Conservation (phyloP, 2,797 vertebrate species). For the Lepidocolaptes lacrymiger region DNA sequence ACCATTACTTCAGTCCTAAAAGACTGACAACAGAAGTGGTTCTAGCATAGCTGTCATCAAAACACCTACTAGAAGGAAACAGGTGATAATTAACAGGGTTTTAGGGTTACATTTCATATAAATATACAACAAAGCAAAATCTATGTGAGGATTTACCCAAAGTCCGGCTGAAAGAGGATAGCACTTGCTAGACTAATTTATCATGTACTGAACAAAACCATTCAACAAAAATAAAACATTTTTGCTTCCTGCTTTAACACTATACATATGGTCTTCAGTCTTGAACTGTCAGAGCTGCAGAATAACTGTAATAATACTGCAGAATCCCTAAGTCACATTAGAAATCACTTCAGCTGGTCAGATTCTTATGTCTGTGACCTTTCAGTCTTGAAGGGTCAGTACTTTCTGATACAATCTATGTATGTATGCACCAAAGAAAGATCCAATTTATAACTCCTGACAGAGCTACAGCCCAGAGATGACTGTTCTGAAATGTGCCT, state of each 20-base stretch:
- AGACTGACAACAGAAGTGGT: neutral
- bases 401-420: conserved; percentile 2
- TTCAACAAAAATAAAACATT: neutral
- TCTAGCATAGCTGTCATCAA: neutral
- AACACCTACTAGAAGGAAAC: neutral
- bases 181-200: neutral
- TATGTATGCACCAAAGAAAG: neutral
- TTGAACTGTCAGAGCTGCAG: neutral
- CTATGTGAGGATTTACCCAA: neutral
- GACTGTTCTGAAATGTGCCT: neutral
- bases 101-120: neutral
- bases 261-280: neutral
- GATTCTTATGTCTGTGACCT: neutral
- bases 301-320: neutral
- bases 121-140: neutral
- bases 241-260: neutral
- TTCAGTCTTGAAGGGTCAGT: neutral
- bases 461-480: neutral
- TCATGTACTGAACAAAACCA: neutral
- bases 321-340: neutral
- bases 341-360: neutral
- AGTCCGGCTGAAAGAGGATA: neutral
- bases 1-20: neutral
- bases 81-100: neutral
- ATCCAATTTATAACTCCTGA: neutral